These are phyloP conservation scores for Acleris laterana DNA, from an alignment of 2,888 invertebrate species.

Conservation along the genomic window DNA sequence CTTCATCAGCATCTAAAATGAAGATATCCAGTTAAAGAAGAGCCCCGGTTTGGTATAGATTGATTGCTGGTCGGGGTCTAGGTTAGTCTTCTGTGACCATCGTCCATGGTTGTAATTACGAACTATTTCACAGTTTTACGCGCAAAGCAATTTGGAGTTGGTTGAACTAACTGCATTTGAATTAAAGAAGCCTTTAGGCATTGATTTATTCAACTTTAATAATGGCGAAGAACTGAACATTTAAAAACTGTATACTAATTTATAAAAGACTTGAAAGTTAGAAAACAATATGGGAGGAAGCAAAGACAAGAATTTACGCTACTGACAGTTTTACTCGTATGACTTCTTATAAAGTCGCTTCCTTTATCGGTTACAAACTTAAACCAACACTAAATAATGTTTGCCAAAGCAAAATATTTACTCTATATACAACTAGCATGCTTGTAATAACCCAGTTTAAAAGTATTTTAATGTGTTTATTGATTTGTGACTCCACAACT, in stretches of 20 bases:
- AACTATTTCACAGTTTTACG: constrained; percentile 35
- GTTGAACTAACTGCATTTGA: constrained; percentile 5
- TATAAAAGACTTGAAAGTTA: no score
- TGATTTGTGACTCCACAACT: constrained; percentile 11
- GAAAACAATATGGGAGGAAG: no score
- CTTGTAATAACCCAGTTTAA: not conserved
- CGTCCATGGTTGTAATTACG: constrained; percentile 28
- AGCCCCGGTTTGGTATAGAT: not conserved
- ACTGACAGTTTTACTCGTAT: no score
- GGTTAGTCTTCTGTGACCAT: constrained; percentile 22
- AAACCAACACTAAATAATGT: no score
- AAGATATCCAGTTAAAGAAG: constrained; percentile 9
- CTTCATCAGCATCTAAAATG: constrained; percentile 9
- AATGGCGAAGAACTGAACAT: no score
- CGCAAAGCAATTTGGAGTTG: constrained; percentile 13
- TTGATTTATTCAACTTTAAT: no score
- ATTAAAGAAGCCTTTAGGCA: no score
- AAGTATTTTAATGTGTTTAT: constrained; percentile 10
- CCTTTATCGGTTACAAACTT: no score
- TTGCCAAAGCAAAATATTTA: not conserved
- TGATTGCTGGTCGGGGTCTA: not conserved
- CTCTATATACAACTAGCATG: constrained; percentile 2
- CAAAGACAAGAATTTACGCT: no score
- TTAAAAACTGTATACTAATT: no score
- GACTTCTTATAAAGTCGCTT: no score